Conservation (phyloP, 2,888 invertebrate species). For the Ellobium chinense region DNA sequence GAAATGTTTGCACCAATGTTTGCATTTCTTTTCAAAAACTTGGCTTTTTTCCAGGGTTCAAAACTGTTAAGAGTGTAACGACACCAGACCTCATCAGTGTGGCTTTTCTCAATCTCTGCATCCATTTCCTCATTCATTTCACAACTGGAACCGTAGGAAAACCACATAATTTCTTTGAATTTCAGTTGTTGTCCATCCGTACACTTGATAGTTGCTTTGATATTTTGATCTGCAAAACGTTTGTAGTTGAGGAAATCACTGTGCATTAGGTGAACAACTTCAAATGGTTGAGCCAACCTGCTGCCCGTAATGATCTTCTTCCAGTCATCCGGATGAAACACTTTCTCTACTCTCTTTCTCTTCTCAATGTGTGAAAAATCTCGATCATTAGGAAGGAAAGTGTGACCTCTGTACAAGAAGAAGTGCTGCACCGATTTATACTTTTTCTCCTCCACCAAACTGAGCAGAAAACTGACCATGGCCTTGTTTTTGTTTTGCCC, state of each 20-base stretch:
- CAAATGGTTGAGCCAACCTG: conserved; percentile 16
- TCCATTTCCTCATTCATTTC: conserved; percentile 31
- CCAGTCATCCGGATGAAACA: conserved; percentile 18
- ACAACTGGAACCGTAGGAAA: conserved; percentile 31
- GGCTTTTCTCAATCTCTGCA: background rate
- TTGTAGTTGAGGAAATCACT: conserved; percentile 13
- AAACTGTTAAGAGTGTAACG: conserved; percentile 21
- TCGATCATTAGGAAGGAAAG: conserved; percentile 24
- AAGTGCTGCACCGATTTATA: conserved; percentile 13
- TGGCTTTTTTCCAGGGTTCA: conserved; percentile 23
- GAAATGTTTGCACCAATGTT: background rate
- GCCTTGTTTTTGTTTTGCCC: conserved; percentile 24
- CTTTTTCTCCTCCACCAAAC: background rate
- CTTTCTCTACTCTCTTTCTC: conserved; percentile 17
- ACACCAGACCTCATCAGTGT: conserved; percentile 33
- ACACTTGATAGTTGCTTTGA: conserved; percentile 24
- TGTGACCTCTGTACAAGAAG: conserved; percentile 27
- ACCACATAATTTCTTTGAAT: conserved; percentile 36
- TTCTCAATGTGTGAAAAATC: conserved; percentile 32
- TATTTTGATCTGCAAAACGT: conserved; percentile 5
- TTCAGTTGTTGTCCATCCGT: conserved; percentile 26
- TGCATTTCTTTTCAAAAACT: conserved; percentile 8
- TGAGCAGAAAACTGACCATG: conserved; percentile 13
- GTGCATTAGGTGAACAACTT: conserved; percentile 2
- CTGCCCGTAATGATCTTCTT: conserved; percentile 10